Base-by-base conservation (phyloP, 1,140 invertebrate species). In the Heterodera carotae region DNA sequence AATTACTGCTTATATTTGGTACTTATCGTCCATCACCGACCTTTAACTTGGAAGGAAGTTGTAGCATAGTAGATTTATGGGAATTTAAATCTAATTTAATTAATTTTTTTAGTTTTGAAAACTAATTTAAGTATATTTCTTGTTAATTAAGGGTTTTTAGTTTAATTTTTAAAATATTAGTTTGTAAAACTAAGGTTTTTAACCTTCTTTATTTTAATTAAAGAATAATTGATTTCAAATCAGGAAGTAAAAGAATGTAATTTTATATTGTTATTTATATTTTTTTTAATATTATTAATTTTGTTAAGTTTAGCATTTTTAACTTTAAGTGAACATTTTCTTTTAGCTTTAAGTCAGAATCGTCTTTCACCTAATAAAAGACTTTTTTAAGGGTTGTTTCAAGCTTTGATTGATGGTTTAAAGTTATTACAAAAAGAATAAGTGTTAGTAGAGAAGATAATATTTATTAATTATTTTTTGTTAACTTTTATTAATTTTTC, bases 291-390 rank as follows among this genome's bases (percentile, higher is more conserved):
- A 39, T 79, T 80, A 84, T 88, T 88, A 66, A 86, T 91, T 78
- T 88, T 92, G 88, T 83, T 92, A 76, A 87, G 89, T 36, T 89
- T 92, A 78, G 91, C 91, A 86, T 92, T 91, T 91, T 90, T 91
- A 86, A 91, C 91, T 85, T 89, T 92, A 88, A 89, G 92, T 85
- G 91, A 92, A 78, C 91, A 91, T 64, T 92, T 92, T 84, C 84
- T 92, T 84, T 89, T 92, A 88, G 89, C 91, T 43, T 91, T 91
- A 88, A 91, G 91, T 89, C 91, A 92, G 89, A 88, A 91, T 89
- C 91, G 91, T 53, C 91, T 92, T 87, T 91, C 92, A 1, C 92
- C 91, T 79, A 91, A 91, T 91, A 92, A 92, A 85, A 88, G 91
- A 39, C 89, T 90, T 7, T 88, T 90, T 85, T 84, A 90, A 78